These are phyloP conservation scores for Steatornis caripensis DNA, from an alignment of 2,113 vertebrate species.

Conservation along the genomic window DNA sequence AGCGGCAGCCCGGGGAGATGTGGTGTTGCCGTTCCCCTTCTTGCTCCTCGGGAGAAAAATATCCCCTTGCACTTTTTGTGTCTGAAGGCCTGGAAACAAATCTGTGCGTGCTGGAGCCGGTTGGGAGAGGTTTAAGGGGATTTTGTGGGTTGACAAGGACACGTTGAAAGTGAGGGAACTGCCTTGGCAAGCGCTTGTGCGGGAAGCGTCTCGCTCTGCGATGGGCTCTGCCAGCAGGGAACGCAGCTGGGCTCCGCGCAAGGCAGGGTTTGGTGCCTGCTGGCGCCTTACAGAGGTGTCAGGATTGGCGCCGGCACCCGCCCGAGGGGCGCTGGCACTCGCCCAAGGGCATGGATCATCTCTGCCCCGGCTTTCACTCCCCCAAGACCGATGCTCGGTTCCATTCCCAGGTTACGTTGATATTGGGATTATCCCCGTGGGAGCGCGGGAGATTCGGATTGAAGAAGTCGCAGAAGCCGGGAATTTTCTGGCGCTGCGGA, in stretches of 20 bases:
- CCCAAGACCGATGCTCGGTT: rapidly evolving
- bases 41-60: neutral
- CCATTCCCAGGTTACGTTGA: slow-evolving; percentile 85
- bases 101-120: rapidly evolving
- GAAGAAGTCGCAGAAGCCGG: slow-evolving; percentile 87
- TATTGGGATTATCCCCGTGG: slow-evolving; percentile 88
- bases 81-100: neutral
- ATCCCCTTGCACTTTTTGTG: neutral
- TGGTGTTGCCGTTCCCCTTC: neutral
- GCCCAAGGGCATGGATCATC: rapidly evolving
- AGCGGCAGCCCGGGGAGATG: rapidly evolving
- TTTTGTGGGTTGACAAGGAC: neutral
- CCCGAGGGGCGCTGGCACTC: neutral
- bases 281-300: neutral
- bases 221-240: too few relatives aligned
- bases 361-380: neutral
- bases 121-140: neutral
- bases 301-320: neutral
- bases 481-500: slow-evolving; percentile 90
- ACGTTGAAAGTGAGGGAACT: neutral
- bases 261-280: neutral
- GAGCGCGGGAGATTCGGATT: slow-evolving; percentile 86
- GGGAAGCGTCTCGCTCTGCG: rapidly evolving
- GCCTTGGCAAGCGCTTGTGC: rapidly evolving
- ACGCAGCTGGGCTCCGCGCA: neutral